Percentiles rank a stretch among this genome's conserved stretches.
phyloP scores from a whole-genome alignment of 2,113 vertebrate species.

The Cinclus mexicanus region DNA sequence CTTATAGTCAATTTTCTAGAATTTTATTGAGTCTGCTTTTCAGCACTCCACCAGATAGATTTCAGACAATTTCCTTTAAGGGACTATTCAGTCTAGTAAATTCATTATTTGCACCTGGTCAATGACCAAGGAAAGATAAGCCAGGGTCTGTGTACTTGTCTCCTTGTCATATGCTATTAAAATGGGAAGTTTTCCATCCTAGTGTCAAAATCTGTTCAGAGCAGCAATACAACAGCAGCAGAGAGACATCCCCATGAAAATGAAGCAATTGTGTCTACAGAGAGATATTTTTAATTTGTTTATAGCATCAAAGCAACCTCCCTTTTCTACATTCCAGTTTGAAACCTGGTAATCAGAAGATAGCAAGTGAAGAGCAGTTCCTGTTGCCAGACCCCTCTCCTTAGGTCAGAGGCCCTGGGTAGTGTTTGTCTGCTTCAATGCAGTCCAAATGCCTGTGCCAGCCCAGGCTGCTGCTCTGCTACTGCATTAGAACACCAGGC shows the following conservation, averaged over 20 bases:
- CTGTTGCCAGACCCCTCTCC: background rate
- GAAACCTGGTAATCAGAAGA: background rate
- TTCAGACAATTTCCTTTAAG: slow-evolving; percentile 20
- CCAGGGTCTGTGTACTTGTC: background rate
- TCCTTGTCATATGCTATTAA: background rate
- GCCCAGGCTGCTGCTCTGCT: background rate
- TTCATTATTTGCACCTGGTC: background rate
- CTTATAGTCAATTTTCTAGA: background rate
- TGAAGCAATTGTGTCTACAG: background rate
- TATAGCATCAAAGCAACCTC: background rate
- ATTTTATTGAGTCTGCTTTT: slow-evolving; percentile 31
- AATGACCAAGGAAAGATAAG: background rate
- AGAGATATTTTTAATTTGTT: background rate
- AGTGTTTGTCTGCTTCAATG: rapidly evolving
- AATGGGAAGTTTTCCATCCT: background rate
- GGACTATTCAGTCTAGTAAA: slow-evolving; percentile 25
- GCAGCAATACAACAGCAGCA: background rate
- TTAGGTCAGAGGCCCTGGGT: background rate
- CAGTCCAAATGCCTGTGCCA: background rate
- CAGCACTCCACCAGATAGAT: slow-evolving; percentile 3
- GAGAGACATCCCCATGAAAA: background rate
- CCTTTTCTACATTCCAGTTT: background rate
- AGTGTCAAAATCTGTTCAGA: background rate
- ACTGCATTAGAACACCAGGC: background rate
- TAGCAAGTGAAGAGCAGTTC: background rate